phyloP scores from a whole-genome alignment of 2,797 vertebrate genomes.

The Lateolabrax maculatus region DNA sequence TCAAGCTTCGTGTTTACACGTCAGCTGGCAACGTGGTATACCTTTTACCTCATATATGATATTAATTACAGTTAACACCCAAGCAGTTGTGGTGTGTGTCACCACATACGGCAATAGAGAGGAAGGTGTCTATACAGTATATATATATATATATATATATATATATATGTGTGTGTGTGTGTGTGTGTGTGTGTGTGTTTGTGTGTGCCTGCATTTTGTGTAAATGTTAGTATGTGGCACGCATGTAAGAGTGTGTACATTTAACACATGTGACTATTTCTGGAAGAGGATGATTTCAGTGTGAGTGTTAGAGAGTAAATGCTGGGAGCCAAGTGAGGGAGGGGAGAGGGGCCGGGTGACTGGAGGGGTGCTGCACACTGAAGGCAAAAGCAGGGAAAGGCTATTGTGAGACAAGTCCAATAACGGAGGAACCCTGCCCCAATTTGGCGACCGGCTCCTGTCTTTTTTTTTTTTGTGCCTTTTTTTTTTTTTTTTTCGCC shows the following conservation, averaged over 20 bases:
- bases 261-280: constrained; percentile 39
- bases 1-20: constrained; percentile 29
- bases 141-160: background rate
- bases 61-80: constrained; percentile 72
- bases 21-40: constrained; percentile 41
- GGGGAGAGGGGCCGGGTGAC: background rate
- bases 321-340: constrained; percentile 12
- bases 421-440: constrained; percentile 35
- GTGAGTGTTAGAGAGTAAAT: constrained; percentile 30
- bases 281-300: constrained; percentile 30
- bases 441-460: constrained; percentile 66
- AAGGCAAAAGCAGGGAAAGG: constrained; percentile 42
- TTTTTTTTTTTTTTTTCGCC: constrained; percentile 47
- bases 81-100: too few relatives aligned
- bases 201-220: too few relatives aligned
- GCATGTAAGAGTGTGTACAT: constrained; percentile 7
- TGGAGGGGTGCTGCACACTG: constrained; percentile 13
- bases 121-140: background rate
- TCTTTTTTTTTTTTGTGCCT: constrained; percentile 44
- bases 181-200: too few relatives aligned
- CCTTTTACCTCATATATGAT: constrained; percentile 57
- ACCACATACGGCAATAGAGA: constrained; percentile 8
- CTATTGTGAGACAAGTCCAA: constrained; percentile 42
- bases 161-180: background rate
- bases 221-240: background rate